These are phyloP conservation scores for Diacarnus erythraeanus DNA, from an alignment of 37 sponge, comb jelly and placozoan species.

Conservation along the genomic window DNA sequence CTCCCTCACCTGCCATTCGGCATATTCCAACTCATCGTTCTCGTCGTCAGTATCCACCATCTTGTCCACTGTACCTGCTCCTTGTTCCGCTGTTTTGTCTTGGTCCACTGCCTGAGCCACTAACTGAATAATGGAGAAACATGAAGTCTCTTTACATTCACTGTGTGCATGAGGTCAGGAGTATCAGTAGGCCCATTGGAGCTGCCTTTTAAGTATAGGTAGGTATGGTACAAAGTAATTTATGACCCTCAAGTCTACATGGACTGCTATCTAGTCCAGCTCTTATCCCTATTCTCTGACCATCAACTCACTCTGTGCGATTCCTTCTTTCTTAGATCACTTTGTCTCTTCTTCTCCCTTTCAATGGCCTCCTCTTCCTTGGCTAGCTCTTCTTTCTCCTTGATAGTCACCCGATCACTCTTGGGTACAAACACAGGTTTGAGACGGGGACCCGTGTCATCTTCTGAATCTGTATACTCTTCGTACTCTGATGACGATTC, in stretches of 20 bases:
- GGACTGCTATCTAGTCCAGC: not conserved
- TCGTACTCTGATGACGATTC: slow-evolving; percentile 92
- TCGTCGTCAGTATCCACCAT: slow-evolving; percentile 93
- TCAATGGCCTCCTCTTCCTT: slow-evolving; percentile 54
- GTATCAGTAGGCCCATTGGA: too few relatives aligned
- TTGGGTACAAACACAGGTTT: slow-evolving; percentile 97
- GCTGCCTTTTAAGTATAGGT: too few relatives aligned
- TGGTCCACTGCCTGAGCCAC: slow-evolving; percentile 36
- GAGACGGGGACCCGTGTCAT: slow-evolving; percentile 89
- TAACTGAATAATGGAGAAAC: slow-evolving; percentile 5
- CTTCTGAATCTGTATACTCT: slow-evolving; percentile 94
- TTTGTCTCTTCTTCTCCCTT: slow-evolving; percentile 42
- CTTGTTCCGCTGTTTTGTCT: slow-evolving; percentile 36
- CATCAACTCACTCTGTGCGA: slow-evolving; percentile 25
- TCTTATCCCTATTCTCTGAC: not conserved
- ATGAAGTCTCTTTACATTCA: too few relatives aligned
- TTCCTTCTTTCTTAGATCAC: slow-evolving; percentile 64
- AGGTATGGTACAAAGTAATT: not conserved
- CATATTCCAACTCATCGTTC: slow-evolving; percentile 95
- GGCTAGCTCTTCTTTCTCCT: slow-evolving; percentile 42
- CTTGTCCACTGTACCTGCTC: slow-evolving; percentile 28
- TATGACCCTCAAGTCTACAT: not conserved
- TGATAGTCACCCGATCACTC: slow-evolving; percentile 72
- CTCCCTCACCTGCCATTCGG: slow-evolving; percentile 96
- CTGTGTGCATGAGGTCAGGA: too few relatives aligned